phyloP scores from a whole-genome alignment of 2,797 vertebrate genomes.

The Amniataba percoides region DNA sequence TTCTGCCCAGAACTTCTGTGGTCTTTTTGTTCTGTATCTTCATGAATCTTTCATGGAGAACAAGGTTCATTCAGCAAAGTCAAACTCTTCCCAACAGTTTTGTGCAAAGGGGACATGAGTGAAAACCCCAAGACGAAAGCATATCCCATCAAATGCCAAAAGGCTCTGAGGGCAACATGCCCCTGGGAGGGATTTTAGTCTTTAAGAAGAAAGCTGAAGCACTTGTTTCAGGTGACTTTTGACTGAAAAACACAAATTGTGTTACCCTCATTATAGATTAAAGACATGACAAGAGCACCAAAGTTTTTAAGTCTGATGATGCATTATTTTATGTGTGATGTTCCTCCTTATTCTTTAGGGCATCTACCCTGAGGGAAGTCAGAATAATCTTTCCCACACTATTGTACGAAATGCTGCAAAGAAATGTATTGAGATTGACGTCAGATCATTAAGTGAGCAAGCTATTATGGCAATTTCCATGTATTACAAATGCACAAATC shows the following conservation, averaged over 20 bases:
- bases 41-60: constrained; percentile 72
- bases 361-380: constrained; percentile 15
- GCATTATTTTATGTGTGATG: background rate
- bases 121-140: constrained; percentile 44
- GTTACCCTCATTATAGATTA: constrained; percentile 40
- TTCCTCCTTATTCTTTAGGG: constrained; percentile 19
- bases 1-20: constrained; percentile 46
- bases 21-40: constrained; percentile 56
- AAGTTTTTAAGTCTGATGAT: constrained; percentile 11
- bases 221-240: constrained; percentile 46
- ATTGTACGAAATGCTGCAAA: constrained; percentile 18
- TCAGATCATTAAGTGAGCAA: background rate
- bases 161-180: constrained; percentile 29
- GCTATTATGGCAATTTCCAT: constrained; percentile 22
- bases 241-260: constrained; percentile 36
- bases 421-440: background rate
- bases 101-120: constrained; percentile 46
- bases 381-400: constrained; percentile 19
- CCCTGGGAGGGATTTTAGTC: constrained; percentile 21
- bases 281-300: background rate
- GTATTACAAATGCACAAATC: constrained; percentile 34
- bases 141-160: constrained; percentile 48
- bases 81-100: constrained; percentile 54
- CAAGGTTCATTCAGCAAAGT: constrained; percentile 66
- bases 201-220: constrained; percentile 47